Percentiles rank a stretch among this genome's conserved stretches.
Evolutionary conservation across 2,113 vertebrate species (phyloP).

Genomic region (Melospiza georgiana): DNA sequence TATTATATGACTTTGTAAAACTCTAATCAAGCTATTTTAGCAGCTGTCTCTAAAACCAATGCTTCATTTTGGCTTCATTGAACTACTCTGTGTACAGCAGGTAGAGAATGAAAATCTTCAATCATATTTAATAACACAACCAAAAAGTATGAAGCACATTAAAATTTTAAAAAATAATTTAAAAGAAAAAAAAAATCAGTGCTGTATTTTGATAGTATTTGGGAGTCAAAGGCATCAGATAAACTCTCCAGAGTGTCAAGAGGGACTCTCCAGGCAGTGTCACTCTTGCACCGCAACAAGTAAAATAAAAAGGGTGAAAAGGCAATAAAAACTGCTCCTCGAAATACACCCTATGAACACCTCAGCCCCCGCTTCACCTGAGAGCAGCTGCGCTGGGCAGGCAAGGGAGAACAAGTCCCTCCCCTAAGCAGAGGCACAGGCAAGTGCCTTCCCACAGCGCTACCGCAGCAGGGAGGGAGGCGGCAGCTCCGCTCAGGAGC

Average conservation of each 20-base stretch:
- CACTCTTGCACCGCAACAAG: not conserved
- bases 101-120: not conserved
- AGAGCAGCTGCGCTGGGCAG: not conserved
- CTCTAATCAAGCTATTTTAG: not conserved
- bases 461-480: accelerated
- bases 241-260: not conserved
- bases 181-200: not conserved
- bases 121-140: not conserved
- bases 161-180: not conserved
- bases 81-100: not conserved
- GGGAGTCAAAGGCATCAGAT: not conserved
- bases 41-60: not conserved
- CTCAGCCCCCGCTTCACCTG: not conserved
- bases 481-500: not conserved
- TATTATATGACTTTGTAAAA: not conserved
- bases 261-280: not conserved
- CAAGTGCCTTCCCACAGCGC: not conserved
- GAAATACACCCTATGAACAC: not conserved
- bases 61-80: not conserved
- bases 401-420: not conserved
- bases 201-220: accelerated
- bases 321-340: not conserved
- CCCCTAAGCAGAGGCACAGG: no score
- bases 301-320: not conserved
- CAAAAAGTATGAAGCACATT: not conserved